These are phyloP conservation scores for Diorhabda sublineata DNA, from an alignment of 1,140 invertebrate species.

Conservation along the genomic window DNA sequence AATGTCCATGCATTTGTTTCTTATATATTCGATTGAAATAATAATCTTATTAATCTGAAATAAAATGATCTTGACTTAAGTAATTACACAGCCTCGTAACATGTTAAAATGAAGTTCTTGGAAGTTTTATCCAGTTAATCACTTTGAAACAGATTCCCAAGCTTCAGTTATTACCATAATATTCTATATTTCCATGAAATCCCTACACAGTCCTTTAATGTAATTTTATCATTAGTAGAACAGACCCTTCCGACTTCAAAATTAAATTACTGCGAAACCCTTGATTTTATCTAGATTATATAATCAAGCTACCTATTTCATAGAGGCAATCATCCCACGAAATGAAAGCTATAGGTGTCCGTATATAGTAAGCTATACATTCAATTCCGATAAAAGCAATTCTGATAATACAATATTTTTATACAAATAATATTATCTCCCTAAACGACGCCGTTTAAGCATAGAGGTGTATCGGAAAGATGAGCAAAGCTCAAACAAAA, in stretches of 20 bases:
- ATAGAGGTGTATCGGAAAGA: too few species aligned
- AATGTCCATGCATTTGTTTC: too few species aligned
- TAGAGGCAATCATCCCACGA: not conserved
- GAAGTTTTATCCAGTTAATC: not conserved
- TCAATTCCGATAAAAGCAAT: too few species aligned
- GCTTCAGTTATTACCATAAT: not conserved
- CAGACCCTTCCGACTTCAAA: conserved; percentile 1
- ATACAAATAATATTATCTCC: too few species aligned
- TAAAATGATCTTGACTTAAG: too few species aligned
- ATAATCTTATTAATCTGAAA: too few species aligned
- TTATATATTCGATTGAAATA: too few species aligned
- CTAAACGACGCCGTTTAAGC: too few species aligned
- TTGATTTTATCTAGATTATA: conserved; percentile 3
- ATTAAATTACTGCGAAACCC: conserved; percentile 1
- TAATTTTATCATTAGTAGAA: conserved; percentile 3
- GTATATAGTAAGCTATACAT: too few species aligned
- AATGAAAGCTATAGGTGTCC: not conserved
- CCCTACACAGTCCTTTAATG: conserved; percentile 1
- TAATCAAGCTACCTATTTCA: not conserved
- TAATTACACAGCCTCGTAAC: not conserved
- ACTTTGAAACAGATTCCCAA: conserved; percentile 2
- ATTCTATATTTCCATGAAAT: conserved; percentile 3
- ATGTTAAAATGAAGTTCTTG: not conserved
- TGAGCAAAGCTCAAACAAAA: too few species aligned
- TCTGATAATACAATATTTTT: too few species aligned